phyloP scores from a whole-genome alignment of 1,140 invertebrate species.

The Andrena cerasifolii region DNA sequence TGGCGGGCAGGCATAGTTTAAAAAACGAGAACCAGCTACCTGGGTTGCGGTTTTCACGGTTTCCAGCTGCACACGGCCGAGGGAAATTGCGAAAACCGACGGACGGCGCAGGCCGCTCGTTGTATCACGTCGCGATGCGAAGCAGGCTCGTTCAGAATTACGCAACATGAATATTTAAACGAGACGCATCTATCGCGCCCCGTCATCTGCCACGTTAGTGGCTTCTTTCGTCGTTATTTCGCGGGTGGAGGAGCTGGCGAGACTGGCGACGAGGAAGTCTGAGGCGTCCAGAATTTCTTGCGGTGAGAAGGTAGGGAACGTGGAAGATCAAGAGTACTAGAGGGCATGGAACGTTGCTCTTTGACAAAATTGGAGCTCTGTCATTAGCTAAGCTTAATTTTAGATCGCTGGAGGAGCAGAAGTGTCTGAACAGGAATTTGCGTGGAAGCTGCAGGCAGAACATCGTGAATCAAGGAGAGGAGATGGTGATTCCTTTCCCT shows the following conservation, averaged over 20 bases:
- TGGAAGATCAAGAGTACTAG: no score
- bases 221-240: background rate
- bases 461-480: no score
- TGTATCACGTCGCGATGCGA: background rate
- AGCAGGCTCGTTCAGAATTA: constrained; percentile 22
- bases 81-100: constrained; percentile 34
- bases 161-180: constrained; percentile 57
- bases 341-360: no score
- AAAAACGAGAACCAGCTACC: constrained; percentile 16
- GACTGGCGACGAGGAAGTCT: background rate
- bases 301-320: background rate
- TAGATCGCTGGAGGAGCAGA: no score
- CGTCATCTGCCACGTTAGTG: constrained; percentile 35
- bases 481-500: no score
- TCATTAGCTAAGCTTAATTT: no score
- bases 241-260: background rate
- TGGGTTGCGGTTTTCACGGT: constrained; percentile 45
- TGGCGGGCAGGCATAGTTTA: constrained; percentile 43
- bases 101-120: constrained; percentile 13
- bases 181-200: constrained; percentile 23
- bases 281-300: background rate
- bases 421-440: no score
- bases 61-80: background rate
- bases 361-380: no score
- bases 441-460: no score